These are phyloP conservation scores for Zaprionus bogoriensis DNA, from an alignment of 2,888 invertebrate genomes.

Conservation along the genomic window DNA sequence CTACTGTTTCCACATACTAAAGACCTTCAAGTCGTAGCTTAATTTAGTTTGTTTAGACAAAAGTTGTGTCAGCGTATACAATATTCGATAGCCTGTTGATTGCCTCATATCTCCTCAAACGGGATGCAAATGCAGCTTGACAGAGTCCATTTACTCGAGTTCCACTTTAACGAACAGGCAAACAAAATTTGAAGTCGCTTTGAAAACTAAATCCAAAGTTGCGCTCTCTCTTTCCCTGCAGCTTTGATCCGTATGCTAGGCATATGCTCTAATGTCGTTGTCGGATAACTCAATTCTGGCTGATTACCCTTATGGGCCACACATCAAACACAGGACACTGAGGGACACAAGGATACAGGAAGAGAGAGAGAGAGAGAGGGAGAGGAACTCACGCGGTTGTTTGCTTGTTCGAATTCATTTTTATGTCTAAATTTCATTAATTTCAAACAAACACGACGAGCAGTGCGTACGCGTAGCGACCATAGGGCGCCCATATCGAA, in stretches of 20 bases:
- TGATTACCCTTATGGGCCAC: conserved; percentile 68
- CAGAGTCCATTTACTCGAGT: neutral
- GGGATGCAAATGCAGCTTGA: neutral
- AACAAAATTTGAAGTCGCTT: conserved; percentile 22
- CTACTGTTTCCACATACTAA: too few species aligned
- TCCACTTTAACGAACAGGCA: conserved; percentile 14
- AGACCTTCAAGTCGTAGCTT: too few species aligned
- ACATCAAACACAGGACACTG: conserved; percentile 47
- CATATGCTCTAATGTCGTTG: conserved; percentile 62
- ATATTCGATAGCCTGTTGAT: too few species aligned
- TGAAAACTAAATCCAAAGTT: conserved; percentile 29
- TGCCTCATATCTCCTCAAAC: too few species aligned
- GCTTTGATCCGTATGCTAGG: neutral
- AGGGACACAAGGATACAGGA: neutral
- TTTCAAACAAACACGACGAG: conserved; percentile 66
- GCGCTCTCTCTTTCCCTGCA: neutral
- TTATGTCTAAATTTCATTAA: conserved; percentile 75
- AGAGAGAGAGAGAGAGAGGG: too few species aligned
- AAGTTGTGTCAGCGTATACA: too few species aligned
- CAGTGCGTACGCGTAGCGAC: conserved; percentile 12
- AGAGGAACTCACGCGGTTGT: too few species aligned
- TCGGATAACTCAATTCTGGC: conserved; percentile 68
- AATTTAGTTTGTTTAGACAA: too few species aligned
- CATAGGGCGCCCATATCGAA: conserved; percentile 64
- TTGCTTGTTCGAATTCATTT: conserved; percentile 52